Base-by-base conservation (phyloP, 2,113 vertebrate species). In the Pleuronectes platessa region DNA sequence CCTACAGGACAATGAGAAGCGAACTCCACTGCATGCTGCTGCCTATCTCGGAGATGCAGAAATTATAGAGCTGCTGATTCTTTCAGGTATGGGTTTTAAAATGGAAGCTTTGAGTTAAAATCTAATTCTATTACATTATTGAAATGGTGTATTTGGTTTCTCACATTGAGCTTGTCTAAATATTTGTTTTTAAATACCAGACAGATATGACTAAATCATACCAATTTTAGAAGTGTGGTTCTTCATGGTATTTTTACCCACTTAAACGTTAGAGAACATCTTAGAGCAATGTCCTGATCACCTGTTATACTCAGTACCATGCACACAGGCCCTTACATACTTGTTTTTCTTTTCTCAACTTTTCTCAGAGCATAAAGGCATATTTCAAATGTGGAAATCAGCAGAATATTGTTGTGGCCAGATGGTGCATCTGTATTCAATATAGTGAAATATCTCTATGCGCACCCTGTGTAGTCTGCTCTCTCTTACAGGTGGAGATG, bases 51-150 rank as follows among this genome's bases (percentile, higher is more conserved):
- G 98, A 93, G 98, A 99, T 93, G 95, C 97, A 91, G 97, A 99
- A 95, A 98, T 99, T 88, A 97, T 99, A 89, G 98, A 99, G 92
- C 95, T 99, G 88, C 96, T 99, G 93, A 97, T 99, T 95, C 95
- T 99, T 93, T 99, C 97, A 95, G 98, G 98, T 99, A 94, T 23
- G 88, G 51, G 3, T 21, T 90, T 93, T 79, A 37, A 63, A 8
- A 61, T n/a, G 40, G 59, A 6, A n/a, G 7, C 47, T 49, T 31
- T 7, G 4, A 31, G 31, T 31, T 1, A 31, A 6, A 31, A 5
- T 31, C 5, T 7, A 31, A 31, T 31, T 7, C 5, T 31, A 7
- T 31, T 31, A 7, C 5, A 31, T 12, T 20, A 37, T 31, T 35
- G 35, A 27, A 27, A 15, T 18, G 17, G 17, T 31, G 14, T 31